Evolutionary conservation across 2,888 invertebrate species (phyloP).

Genomic region (Trissonchulus latispiculum): DNA sequence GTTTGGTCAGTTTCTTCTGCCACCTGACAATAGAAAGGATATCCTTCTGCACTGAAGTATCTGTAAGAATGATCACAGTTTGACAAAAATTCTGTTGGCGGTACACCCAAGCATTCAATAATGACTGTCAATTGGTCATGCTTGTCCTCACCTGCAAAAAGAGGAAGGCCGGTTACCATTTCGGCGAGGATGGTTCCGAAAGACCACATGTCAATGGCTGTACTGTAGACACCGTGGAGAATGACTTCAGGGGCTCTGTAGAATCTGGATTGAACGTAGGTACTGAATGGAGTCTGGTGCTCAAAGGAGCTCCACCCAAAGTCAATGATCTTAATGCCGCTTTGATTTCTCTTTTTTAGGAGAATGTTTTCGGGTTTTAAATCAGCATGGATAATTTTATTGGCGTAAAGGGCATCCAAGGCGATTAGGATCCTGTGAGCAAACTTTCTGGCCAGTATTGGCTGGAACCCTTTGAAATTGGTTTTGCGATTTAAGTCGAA

Average conservation of each 20-base stretch:
- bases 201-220: conserved; percentile 11
- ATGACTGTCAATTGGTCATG: conserved; percentile 7
- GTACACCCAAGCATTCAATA: background rate
- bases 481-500: conserved; percentile 97
- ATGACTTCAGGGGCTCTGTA: conserved; percentile 8
- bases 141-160: conserved; percentile 1
- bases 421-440: conserved; percentile 88
- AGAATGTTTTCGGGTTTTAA: conserved; percentile 97
- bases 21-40: conserved; percentile 4
- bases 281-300: conserved; percentile 27
- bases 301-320: conserved; percentile 97
- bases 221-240: background rate
- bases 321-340: conserved; percentile 93
- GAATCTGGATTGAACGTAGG: conserved; percentile 3
- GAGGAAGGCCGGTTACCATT: background rate
- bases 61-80: background rate
- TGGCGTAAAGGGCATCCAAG: conserved; percentile 77
- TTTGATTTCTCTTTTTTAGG: conserved; percentile 89
- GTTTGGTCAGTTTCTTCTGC: background rate
- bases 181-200: conserved; percentile 7
- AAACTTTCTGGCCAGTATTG: conserved; percentile 89
- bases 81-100: background rate
- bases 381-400: conserved; percentile 96
- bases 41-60: background rate
- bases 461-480: conserved; percentile 91